These are phyloP conservation scores for Drosophila guanche DNA, from an alignment of 1,140 invertebrate genomes.

Conservation along the genomic window DNA sequence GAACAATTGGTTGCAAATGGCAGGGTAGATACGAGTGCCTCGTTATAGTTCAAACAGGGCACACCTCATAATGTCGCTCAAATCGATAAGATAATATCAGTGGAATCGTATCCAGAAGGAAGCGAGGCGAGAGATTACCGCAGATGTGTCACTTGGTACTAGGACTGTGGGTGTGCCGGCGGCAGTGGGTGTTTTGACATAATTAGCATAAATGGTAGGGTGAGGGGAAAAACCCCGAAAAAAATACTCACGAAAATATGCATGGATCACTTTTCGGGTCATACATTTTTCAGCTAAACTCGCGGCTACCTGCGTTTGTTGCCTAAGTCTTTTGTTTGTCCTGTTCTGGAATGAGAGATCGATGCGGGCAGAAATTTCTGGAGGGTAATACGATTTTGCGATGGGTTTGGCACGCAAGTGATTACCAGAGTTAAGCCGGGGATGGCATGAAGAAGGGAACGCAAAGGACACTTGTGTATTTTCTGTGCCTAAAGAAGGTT, in stretches of 20 bases:
- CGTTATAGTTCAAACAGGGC: slow-evolving; percentile 18
- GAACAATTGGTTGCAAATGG: slow-evolving; percentile 73
- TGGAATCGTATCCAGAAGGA: slow-evolving; percentile 62
- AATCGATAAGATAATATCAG: slow-evolving; percentile 69
- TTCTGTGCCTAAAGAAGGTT: no score
- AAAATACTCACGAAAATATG: slow-evolving; percentile 39
- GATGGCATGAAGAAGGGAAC: no score
- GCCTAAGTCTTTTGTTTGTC: slow-evolving; percentile 71
- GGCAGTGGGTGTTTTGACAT: slow-evolving; percentile 47
- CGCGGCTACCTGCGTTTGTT: slow-evolving; percentile 75
- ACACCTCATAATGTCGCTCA: slow-evolving; percentile 35
- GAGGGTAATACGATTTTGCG: neutral
- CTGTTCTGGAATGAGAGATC: slow-evolving; percentile 2
- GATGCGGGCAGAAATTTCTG: neutral
- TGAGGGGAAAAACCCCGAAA: slow-evolving; percentile 31
- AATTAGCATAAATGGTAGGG: slow-evolving; percentile 57
- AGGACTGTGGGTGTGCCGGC: slow-evolving; percentile 16
- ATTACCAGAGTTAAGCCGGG: no score
- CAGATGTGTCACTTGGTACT: slow-evolving; percentile 35
- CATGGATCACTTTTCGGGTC: slow-evolving; percentile 8
- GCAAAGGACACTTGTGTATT: no score
- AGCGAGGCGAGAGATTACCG: slow-evolving; percentile 54
- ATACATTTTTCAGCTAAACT: slow-evolving; percentile 56
- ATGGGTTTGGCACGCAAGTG: neutral
- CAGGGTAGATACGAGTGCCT: slow-evolving; percentile 42